These are phyloP conservation scores for Andrena chrysosceles DNA, from an alignment of 2,888 invertebrate genomes.

Conservation along the genomic window DNA sequence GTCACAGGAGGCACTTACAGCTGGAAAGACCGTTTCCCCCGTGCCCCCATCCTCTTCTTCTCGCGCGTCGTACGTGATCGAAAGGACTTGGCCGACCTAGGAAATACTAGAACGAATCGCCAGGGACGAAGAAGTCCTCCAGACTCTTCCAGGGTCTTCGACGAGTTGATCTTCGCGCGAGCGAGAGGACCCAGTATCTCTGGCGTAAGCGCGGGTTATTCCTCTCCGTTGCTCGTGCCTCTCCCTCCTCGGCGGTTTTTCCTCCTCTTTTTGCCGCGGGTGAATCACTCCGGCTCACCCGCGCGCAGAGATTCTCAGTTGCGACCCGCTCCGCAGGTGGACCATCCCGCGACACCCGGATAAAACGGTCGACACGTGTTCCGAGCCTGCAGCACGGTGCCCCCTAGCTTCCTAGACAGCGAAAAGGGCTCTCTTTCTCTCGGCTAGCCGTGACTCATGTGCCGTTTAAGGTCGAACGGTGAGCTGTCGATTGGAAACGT, in stretches of 20 bases:
- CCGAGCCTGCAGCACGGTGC: neutral
- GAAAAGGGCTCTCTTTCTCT: slow-evolving; percentile 27
- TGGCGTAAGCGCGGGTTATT: slow-evolving; percentile 51
- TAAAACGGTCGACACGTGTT: slow-evolving; percentile 35
- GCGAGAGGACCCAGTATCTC: slow-evolving; percentile 35
- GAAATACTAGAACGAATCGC: slow-evolving; percentile 1
- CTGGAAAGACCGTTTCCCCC: neutral
- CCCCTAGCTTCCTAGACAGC: neutral
- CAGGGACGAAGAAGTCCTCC: neutral
- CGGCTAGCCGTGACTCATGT: slow-evolving; percentile 54
- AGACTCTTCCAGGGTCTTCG: neutral
- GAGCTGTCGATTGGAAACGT: slow-evolving; percentile 45
- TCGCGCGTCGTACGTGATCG: slow-evolving; percentile 7
- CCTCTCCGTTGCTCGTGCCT: slow-evolving; percentile 47
- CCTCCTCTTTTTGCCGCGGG: slow-evolving; percentile 57
- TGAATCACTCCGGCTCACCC: slow-evolving; percentile 69
- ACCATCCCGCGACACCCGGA: slow-evolving; percentile 2
- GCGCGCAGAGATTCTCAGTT: slow-evolving; percentile 69
- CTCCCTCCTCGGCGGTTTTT: slow-evolving; percentile 48
- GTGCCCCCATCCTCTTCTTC: neutral
- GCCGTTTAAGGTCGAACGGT: slow-evolving; percentile 46
- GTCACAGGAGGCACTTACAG: neutral
- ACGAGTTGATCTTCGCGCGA: slow-evolving; percentile 2
- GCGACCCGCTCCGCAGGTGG: slow-evolving; percentile 33
- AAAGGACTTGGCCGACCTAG: neutral